Evolutionary conservation across 2,113 vertebrate genomes (phyloP), one percentile per base, ranked within the genome.

Genomic region (Mobula birostris): DNA sequence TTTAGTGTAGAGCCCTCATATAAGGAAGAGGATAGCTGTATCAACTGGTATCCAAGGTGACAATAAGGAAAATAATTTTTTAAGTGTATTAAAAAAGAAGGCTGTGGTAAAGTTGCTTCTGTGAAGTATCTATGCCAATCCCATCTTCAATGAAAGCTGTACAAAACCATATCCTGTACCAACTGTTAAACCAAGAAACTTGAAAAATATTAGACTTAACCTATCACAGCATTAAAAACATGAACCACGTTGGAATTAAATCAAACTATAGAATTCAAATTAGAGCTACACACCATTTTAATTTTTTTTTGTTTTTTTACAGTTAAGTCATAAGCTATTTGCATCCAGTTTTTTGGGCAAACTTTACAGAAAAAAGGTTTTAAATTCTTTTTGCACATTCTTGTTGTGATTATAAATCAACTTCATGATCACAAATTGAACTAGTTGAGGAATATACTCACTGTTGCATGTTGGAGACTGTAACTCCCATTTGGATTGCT

Each of bases 191-290:
- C 32, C 74, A 77, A 94, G 27, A 78, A 92, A 94, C 36, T 88
- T 90, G 63, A 40, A 94, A 94, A 94, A 80, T 91, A 87, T 87
- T 85, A 94, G 40, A 94, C 68, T 94, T 85, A 94, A 72, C 94
- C 40, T 72, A 87, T 68, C 94, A 94, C 63, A 94, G 76, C 56
- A 79, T 80, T 79, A 80, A 87, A 94, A 94, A 88, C 63, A 93
- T 70, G 91, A 93, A 92, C n/a, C 66, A 92, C 66, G 8, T 92
- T 92, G 66, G 88, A 92, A 92, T 92, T 70, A 92, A 92, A 92
- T 92, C 88, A 92, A 92, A 92, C 63, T 70, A 21, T 68, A 70
- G 32, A 92, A 93, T 40, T 93, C 70, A 93, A 93, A 93, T 74
- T 93, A 76, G 70, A 93, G 32, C 91, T 70, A 93, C 91, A 93